Percentiles rank a stretch among this genome's conserved stretches.
phyloP scores from a whole-genome alignment of 2,113 vertebrate genomes.

The Oxyruncus cristatus region DNA sequence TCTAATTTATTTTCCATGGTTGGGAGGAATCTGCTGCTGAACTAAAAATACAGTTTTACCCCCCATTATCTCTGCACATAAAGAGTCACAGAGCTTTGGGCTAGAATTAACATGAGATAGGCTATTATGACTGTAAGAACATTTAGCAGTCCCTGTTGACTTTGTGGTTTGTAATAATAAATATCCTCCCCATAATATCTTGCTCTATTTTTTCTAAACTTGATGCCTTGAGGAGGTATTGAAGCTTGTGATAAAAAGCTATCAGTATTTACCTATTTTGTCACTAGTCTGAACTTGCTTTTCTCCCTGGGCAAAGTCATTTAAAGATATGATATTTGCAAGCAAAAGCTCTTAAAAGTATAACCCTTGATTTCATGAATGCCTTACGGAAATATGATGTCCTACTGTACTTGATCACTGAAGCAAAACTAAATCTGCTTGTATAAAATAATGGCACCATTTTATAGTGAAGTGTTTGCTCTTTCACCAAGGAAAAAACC shows the following conservation, averaged over 20 bases:
- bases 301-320: constrained; percentile 78
- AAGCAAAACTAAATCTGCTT: constrained; percentile 37
- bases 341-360: constrained; percentile 44
- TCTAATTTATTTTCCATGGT: constrained; percentile 78
- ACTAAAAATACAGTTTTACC: constrained; percentile 74
- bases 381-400: constrained; percentile 33
- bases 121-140: constrained; percentile 88
- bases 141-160: constrained; percentile 91
- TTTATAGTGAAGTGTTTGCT: neutral
- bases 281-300: constrained; percentile 37
- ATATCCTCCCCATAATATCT: constrained; percentile 87
- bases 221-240: constrained; percentile 71
- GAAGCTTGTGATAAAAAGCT: constrained; percentile 69
- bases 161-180: constrained; percentile 83
- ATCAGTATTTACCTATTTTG: constrained; percentile 68
- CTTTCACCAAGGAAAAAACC: neutral
- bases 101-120: constrained; percentile 92
- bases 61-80: constrained; percentile 80
- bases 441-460: neutral
- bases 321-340: constrained; percentile 55
- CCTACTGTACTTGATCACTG: neutral
- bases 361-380: constrained; percentile 20
- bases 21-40: constrained; percentile 65
- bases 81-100: constrained; percentile 84
- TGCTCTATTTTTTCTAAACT: constrained; percentile 25